Percentiles rank a stretch among this genome's conserved stretches.
Conservation (phyloP, 2,888 invertebrate genomes). For the Heliconius sara region DNA sequence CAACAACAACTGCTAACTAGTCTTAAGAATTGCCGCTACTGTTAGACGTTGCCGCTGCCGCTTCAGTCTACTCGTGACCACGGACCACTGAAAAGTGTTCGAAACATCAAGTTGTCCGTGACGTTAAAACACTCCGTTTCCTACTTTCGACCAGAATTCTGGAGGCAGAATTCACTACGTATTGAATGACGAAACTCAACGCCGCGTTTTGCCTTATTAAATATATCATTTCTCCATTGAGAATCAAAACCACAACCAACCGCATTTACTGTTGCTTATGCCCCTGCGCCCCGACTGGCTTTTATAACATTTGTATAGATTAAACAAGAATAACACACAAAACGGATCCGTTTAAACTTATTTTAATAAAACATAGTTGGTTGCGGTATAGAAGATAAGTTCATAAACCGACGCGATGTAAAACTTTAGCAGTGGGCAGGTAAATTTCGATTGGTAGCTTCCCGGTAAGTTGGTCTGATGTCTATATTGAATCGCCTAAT, state of each 20-base stretch:
- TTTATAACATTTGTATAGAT: not conserved
- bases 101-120: too few species aligned
- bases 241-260: not conserved
- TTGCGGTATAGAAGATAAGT: slow-evolving; percentile 18
- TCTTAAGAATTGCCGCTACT: too few species aligned
- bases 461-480: slow-evolving; percentile 44
- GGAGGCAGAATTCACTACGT: too few species aligned
- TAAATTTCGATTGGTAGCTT: slow-evolving; percentile 46
- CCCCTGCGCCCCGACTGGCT: too few species aligned
- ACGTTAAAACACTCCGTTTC: too few species aligned
- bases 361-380: slow-evolving; percentile 7
- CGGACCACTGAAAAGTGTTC: too few species aligned
- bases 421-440: slow-evolving; percentile 39
- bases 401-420: slow-evolving; percentile 29
- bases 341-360: not conserved
- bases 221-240: not conserved
- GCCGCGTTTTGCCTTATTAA: too few species aligned
- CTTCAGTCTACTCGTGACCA: too few species aligned
- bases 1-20: too few species aligned
- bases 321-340: not conserved
- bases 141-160: not conserved
- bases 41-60: too few species aligned
- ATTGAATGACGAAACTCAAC: too few species aligned
- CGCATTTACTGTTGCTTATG: not conserved
- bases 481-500: slow-evolving; percentile 44